Evolutionary conservation across 2,113 vertebrate genomes (phyloP), one percentile per base, ranked within the genome.

Genomic region (Copsychus sechellarum): DNA sequence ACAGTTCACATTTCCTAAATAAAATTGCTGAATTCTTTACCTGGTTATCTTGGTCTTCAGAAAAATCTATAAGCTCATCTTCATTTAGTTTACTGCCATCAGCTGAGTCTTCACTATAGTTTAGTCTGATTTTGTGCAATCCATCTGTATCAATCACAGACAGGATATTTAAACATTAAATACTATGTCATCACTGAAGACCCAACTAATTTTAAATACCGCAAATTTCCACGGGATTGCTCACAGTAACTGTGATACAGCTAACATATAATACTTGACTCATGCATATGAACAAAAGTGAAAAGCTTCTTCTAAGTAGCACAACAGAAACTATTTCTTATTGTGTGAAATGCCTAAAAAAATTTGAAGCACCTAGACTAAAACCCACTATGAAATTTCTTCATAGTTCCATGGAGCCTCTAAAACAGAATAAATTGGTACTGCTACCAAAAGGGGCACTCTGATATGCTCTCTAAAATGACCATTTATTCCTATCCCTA

Each of bases 31-130:
- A 76, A 60, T 45, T 60, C 54, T 95, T 97, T 96, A 99, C 99
- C 98, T 98, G 99, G 92, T 98, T 98, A 97, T 99, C 99, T 51
- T 99, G 99, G 97, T 99, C 99, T 91, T 99, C 99, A 43, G 99
- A 99, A 98, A 99, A 99, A 95, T 98, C 98, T 80, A 97, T 98
- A 18, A 98, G 83, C 69, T 99, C 99, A 60, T 99, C 98, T 97
- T 98, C 98, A 47, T 98, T 98, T 56, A 93, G 89, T 92, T 98
- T 98, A 93, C 89, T 96, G 82, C 96, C 88, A 83, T 98, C 98
- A 81, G 86, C 65, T 64, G 98, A 97, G 45, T 98, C 98, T 78
- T 98, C 98, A 50, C 98, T 97, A 86, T 99, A 99, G 92, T 98
- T 98, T 51, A 99, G 92, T 51, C 98, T 98, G 98, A 99, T 99